phyloP scores from a whole-genome alignment of 2,113 vertebrate genomes.

The Dromiciops gliroides region DNA sequence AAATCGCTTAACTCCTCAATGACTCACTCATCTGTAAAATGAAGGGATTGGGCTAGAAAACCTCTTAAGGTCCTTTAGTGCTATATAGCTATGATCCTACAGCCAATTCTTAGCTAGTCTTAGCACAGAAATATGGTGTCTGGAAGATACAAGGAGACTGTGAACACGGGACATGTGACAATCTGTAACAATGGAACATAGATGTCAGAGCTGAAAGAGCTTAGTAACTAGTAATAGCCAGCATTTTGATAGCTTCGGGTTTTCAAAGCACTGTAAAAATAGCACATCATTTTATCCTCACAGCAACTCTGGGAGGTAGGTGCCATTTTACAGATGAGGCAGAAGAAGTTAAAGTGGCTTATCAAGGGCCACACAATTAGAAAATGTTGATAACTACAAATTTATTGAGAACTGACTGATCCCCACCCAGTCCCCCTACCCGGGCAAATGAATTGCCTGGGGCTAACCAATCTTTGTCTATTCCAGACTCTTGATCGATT shows the following conservation, averaged over 20 bases:
- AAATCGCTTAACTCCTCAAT: neutral
- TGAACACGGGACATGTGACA: neutral
- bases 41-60: neutral
- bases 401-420: too few relatives aligned
- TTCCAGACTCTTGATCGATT: too few relatives aligned
- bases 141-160: neutral
- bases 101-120: neutral
- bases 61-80: neutral
- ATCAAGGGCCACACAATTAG: neutral
- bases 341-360: neutral
- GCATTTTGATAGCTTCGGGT: neutral
- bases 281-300: neutral
- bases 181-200: neutral
- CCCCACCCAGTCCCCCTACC: too few relatives aligned
- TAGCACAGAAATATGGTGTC: neutral
- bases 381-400: too few relatives aligned
- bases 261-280: neutral
- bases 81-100: neutral
- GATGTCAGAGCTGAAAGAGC: neutral
- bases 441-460: too few relatives aligned
- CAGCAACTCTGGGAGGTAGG: neutral
- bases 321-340: neutral
- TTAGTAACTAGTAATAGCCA: neutral
- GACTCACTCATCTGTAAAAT: neutral
- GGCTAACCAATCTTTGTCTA: too few relatives aligned